Evolutionary conservation across 1,140 invertebrate genomes (phyloP).

Genomic region (Platyscapa corneri): DNA sequence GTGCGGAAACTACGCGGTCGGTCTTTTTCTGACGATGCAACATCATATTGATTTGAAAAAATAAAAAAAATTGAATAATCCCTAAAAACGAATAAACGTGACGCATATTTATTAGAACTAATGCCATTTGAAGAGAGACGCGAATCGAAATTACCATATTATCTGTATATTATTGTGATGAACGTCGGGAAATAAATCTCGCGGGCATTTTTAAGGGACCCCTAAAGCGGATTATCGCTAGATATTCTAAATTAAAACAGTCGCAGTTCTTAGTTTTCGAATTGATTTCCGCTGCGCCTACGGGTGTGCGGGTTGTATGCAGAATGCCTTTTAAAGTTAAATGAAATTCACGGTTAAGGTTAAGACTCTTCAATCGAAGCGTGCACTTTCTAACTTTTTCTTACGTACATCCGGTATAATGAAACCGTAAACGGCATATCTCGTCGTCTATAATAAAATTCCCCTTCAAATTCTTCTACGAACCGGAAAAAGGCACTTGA

Average conservation of each 20-base stretch:
- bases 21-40: background rate
- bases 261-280: background rate
- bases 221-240: background rate
- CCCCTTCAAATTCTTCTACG: background rate
- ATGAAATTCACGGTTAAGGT: background rate
- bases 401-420: background rate
- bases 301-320: background rate
- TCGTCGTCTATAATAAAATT: background rate
- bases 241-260: background rate
- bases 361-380: background rate
- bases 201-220: background rate
- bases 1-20: background rate
- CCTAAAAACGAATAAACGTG: background rate
- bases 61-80: background rate
- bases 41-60: background rate
- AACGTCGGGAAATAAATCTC: background rate
- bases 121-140: background rate
- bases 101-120: slow-evolving; percentile 9
- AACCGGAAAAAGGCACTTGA: slow-evolving; percentile 2
- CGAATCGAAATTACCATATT: background rate
- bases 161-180: background rate
- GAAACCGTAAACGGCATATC: background rate
- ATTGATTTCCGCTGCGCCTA: background rate
- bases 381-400: background rate
- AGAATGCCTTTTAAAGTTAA: background rate